Evolutionary conservation across 2,113 vertebrate species (phyloP).

Genomic region (Austrofundulus limnaeus): DNA sequence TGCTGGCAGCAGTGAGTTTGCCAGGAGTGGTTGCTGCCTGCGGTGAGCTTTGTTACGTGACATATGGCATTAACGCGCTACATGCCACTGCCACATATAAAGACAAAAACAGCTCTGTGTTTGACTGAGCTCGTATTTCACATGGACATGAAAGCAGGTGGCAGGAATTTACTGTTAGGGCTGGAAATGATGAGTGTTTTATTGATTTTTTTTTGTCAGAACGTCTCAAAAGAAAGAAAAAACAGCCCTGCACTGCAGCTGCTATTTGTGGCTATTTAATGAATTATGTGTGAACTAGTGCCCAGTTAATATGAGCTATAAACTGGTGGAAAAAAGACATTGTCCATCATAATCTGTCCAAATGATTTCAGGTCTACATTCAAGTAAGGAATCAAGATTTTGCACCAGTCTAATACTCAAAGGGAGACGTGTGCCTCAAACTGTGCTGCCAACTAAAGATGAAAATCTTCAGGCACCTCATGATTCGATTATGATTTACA

Average conservation of each 20-base stretch:
- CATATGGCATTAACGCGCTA: slow-evolving; percentile 61
- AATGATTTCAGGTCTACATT: not conserved
- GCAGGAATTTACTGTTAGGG: not conserved
- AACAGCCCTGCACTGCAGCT: too few relatives aligned
- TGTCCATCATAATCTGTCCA: not conserved
- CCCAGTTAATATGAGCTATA: not conserved
- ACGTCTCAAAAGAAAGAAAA: not conserved
- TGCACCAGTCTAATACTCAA: too few relatives aligned
- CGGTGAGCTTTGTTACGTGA: slow-evolving; percentile 40
- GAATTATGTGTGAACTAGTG: not conserved
- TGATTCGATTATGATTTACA: too few relatives aligned
- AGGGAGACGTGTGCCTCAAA: too few relatives aligned
- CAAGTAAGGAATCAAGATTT: too few relatives aligned
- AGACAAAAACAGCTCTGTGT: slow-evolving; percentile 2
- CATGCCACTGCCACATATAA: slow-evolving; percentile 44
- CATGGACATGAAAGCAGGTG: slow-evolving; percentile 8
- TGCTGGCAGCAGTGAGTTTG: slow-evolving; percentile 36
- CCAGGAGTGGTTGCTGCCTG: slow-evolving; percentile 38
- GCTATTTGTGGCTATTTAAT: not conserved
- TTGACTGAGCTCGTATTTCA: slow-evolving; percentile 2
- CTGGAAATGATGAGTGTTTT: not conserved
- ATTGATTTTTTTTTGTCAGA: not conserved
- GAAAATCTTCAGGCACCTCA: too few relatives aligned
- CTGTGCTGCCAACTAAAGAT: too few relatives aligned
- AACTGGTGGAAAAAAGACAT: not conserved